These are phyloP conservation scores for Poeciliopsis occidentalis DNA, from an alignment of 2,113 vertebrate species.

Conservation along the genomic window DNA sequence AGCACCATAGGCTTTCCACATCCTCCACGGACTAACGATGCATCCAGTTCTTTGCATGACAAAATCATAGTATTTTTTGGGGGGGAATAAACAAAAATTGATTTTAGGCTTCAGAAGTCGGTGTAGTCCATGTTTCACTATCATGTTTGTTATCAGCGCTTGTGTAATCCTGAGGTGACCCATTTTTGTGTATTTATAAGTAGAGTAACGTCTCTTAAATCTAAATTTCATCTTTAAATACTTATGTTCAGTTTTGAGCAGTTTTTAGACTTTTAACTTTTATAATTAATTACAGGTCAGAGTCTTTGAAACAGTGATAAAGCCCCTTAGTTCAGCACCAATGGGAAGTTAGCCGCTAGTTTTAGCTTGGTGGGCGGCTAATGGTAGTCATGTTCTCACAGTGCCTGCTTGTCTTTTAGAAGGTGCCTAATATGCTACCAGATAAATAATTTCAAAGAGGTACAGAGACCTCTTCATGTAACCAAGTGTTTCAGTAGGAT, in stretches of 20 bases:
- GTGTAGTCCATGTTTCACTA: too few species aligned
- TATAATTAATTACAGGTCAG: background rate
- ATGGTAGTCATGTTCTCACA: background rate
- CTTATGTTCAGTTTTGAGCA: background rate
- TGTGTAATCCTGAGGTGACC: too few species aligned
- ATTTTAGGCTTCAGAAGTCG: too few species aligned
- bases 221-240: too few species aligned
- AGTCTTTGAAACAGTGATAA: background rate
- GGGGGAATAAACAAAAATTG: too few species aligned
- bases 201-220: too few species aligned
- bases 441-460: background rate
- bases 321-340: background rate
- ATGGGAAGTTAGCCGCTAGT: background rate
- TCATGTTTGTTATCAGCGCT: too few species aligned
- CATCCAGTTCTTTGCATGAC: too few species aligned
- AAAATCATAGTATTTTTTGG: too few species aligned
- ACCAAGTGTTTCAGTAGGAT: too few species aligned
- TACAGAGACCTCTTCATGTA: background rate
- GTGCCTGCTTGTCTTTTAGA: background rate
- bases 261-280: background rate
- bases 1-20: background rate
- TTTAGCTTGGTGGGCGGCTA: background rate
- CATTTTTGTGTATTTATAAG: too few species aligned
- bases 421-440: background rate
- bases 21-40: background rate